These are phyloP conservation scores for Drosophila bifasciata DNA, from an alignment of 1,140 invertebrate genomes.

Conservation along the genomic window DNA sequence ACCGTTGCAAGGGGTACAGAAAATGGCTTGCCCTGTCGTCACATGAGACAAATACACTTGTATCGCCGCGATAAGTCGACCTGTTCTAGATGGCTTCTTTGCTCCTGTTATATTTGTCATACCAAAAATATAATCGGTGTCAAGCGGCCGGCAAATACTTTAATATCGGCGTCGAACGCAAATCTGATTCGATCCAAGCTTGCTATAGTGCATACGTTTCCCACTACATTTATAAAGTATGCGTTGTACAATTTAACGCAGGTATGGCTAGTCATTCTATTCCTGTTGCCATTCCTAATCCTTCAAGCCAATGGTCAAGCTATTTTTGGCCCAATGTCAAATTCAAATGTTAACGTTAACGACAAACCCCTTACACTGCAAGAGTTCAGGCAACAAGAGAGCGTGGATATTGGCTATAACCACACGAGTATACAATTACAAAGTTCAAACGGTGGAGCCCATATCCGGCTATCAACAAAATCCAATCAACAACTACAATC, in stretches of 20 bases:
- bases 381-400: too few species aligned
- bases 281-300: constrained; percentile 52
- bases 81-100: neutral
- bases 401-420: too few species aligned
- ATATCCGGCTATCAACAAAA: neutral
- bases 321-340: constrained; percentile 29
- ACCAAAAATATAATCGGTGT: neutral
- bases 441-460: neutral
- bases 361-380: neutral
- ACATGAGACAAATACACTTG: neutral
- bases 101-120: neutral
- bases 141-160: neutral
- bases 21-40: constrained; percentile 1
- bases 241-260: constrained; percentile 36
- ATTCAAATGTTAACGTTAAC: constrained; percentile 12
- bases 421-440: neutral
- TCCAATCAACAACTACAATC: constrained; percentile 2
- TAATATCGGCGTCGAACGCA: neutral
- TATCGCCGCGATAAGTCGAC: neutral
- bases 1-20: too few species aligned
- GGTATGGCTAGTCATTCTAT: constrained; percentile 53
- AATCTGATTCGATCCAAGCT: constrained; percentile 6
- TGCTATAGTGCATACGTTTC: neutral
- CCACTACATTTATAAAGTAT: constrained; percentile 14
- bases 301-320: constrained; percentile 34